These are phyloP conservation scores for Pantherophis guttatus DNA, from an alignment of 2,113 vertebrate species.

Conservation along the genomic window DNA sequence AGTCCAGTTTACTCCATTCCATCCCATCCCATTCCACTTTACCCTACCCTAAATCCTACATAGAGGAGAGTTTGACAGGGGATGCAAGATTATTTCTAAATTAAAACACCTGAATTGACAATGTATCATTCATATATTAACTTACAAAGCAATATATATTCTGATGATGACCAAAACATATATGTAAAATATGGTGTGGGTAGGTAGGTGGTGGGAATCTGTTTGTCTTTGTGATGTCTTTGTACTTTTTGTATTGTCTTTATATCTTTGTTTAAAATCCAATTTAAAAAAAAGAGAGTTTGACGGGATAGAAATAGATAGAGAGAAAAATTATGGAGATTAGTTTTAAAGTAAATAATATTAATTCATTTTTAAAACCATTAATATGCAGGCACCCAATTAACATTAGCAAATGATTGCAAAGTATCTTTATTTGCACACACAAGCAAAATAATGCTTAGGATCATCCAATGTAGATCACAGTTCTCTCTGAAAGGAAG, in stretches of 20 bases:
- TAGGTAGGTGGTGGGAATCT: too few relatives aligned
- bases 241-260: too few relatives aligned
- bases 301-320: not conserved
- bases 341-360: not conserved
- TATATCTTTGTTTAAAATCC: too few relatives aligned
- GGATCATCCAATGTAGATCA: not conserved
- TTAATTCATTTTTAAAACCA: not conserved
- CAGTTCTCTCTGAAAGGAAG: not conserved
- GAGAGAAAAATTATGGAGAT: not conserved
- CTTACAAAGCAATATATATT: too few relatives aligned
- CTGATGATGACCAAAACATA: too few relatives aligned
- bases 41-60: not conserved
- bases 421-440: not conserved
- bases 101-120: too few relatives aligned
- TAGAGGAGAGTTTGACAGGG: not conserved
- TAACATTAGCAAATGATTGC: not conserved
- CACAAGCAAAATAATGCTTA: not conserved
- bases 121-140: too few relatives aligned
- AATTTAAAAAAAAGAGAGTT: not conserved
- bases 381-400: not conserved
- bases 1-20: too few relatives aligned
- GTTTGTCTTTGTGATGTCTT: too few relatives aligned
- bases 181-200: too few relatives aligned
- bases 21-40: not conserved
- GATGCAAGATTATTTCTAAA: not conserved